Base-by-base conservation (phyloP, 2,888 invertebrate genomes). In the Nineta flava region DNA sequence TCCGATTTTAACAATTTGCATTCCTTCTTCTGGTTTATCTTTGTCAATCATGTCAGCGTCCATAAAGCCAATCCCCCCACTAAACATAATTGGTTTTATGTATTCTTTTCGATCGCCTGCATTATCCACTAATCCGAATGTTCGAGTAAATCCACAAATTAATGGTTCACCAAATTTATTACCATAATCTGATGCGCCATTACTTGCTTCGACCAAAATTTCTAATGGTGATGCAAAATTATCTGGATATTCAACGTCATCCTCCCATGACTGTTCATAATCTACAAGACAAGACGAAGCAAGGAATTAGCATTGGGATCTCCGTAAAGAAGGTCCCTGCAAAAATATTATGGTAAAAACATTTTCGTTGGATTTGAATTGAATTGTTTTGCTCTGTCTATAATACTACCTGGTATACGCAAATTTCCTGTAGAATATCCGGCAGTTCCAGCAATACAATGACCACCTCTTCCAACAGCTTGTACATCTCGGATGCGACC, bases 111-210 rank as follows among this genome's bases (percentile, higher is more conserved):
- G 73, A 54, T 79, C 74, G 13, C 76, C 75, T 26, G 71, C 68
- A 1, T 72, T 70, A 58, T 84, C 77, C 17, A 72, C 70, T 61
- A 87, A 68, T 1, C 96, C 96, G 64, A 90, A 97, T 0, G 94
- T 87, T 49, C 95, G 78, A 0, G 86, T 84, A 65, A 96, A 97
- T 6, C 97, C 97, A 60, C 76, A 69, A 54, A 97, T 78, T 1
- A 97, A 76, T 0, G 97, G 97, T 65, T 99, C 97, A 0, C 96
- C 97, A 69, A 97, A 99, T 70, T 99, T 97, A 67, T 99, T 99
- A 7, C 97, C 97, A 66, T 97, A 99, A 65, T 99, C 97, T 0
- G 95, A 95, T 3, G 96, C 97, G 2, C 97, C 97, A 64, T 97
- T 92, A 64, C 93, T 94, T 1, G 96, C 97, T 66, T 96, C 93